phyloP scores from a whole-genome alignment of 2,888 invertebrate species.

The Nudaria mundana region DNA sequence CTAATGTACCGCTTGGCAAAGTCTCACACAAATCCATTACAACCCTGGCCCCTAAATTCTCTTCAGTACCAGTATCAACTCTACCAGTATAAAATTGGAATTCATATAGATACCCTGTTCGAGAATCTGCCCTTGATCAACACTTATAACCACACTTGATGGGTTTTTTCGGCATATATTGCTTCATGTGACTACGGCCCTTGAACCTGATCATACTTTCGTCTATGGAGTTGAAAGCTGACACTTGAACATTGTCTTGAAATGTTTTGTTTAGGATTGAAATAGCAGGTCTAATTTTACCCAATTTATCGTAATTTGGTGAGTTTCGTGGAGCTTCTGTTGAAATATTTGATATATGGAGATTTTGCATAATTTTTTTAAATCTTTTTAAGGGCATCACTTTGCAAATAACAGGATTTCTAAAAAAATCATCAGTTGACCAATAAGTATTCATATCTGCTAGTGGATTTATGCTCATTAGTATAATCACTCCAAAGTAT shows the following conservation, averaged over 20 bases:
- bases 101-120: not conserved
- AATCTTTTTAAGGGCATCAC: not conserved
- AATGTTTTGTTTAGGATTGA: not conserved
- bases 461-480: not conserved
- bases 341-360: not conserved
- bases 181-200: not conserved
- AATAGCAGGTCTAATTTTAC: not conserved
- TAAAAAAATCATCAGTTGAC: not conserved
- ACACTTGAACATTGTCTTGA: not conserved
- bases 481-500: not conserved
- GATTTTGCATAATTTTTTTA: not conserved
- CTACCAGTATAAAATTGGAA: not conserved
- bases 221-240: not conserved
- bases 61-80: not conserved
- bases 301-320: not conserved
- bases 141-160: not conserved
- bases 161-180: not conserved
- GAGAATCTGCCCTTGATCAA: not conserved
- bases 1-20: not conserved
- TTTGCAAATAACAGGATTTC: not conserved
- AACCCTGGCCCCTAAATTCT: constrained; percentile 5
- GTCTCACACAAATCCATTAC: not conserved
- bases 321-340: not conserved
- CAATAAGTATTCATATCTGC: not conserved
- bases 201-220: not conserved